Percentiles rank a stretch among this genome's conserved stretches.
Conservation (phyloP, 2,888 invertebrate genomes). For the Leistus spinibarbis region DNA sequence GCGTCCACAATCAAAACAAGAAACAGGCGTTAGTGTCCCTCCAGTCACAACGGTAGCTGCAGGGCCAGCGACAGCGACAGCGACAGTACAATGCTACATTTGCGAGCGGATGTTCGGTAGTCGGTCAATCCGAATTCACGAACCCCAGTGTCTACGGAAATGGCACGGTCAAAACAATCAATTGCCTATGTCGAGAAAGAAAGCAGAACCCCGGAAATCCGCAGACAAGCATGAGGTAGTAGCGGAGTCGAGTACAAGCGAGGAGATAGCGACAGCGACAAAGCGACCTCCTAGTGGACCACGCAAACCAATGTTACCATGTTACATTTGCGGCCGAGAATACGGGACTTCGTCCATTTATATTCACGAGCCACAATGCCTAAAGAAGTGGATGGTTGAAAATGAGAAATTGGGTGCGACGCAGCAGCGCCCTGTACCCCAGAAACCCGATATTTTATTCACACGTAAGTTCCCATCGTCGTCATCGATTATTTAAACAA, state of each 20-base stretch:
- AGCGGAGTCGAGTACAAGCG: neutral
- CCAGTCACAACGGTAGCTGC: neutral
- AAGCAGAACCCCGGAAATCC: constrained; percentile 12
- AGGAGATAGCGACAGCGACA: constrained; percentile 1
- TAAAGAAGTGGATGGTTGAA: constrained; percentile 67
- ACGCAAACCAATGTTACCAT: constrained; percentile 55
- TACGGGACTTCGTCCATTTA: constrained; percentile 67
- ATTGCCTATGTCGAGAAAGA: constrained; percentile 59
- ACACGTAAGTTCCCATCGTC: constrained; percentile 53
- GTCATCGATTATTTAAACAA: too few species aligned
- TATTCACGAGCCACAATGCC: constrained; percentile 71
- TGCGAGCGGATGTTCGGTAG: constrained; percentile 71
- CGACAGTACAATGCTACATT: constrained; percentile 63
- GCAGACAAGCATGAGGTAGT: constrained; percentile 39
- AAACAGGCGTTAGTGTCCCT: too few species aligned
- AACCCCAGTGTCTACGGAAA: constrained; percentile 70
- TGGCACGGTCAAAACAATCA: constrained; percentile 66
- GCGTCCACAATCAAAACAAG: neutral
- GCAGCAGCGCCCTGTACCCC: constrained; percentile 62
- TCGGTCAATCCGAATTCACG: constrained; percentile 68
- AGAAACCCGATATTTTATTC: constrained; percentile 62
- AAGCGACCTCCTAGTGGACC: constrained; percentile 20
- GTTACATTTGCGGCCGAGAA: constrained; percentile 70
- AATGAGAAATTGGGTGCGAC: constrained; percentile 65
- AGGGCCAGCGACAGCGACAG: constrained; percentile 44